phyloP scores from a whole-genome alignment of 2,888 invertebrate species.

The Trichogramma evanescens region DNA sequence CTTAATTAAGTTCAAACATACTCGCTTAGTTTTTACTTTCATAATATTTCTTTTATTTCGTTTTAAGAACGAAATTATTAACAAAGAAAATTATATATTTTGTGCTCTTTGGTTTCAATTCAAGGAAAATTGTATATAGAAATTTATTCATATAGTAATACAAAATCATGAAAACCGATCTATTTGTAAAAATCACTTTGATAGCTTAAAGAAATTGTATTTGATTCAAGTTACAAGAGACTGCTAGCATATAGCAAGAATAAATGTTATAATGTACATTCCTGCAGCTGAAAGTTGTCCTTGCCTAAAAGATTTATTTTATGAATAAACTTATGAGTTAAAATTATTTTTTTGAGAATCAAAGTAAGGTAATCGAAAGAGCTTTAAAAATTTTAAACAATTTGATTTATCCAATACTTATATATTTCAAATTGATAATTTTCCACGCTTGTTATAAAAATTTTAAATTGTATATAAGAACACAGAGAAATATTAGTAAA shows the following conservation, averaged over 20 bases:
- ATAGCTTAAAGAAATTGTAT: conserved; percentile 24
- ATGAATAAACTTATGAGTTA: conserved; percentile 5
- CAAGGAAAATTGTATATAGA: conserved; percentile 19
- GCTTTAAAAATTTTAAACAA: conserved; percentile 8
- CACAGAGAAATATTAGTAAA: conserved; percentile 3
- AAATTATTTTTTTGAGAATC: conserved; percentile 13
- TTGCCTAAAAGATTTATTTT: conserved; percentile 20
- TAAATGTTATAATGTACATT: conserved; percentile 24
- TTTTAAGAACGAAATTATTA: conserved; percentile 12
- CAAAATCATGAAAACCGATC: conserved; percentile 10
- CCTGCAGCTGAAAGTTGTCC: conserved; percentile 23
- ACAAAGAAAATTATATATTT: conserved; percentile 17
- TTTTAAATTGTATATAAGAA: conserved; percentile 3
- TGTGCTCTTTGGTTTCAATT: conserved; percentile 18
- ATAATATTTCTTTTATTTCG: conserved; percentile 18
- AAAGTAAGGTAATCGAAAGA: conserved; percentile 5
- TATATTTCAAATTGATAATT: conserved; percentile 17
- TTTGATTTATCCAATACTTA: conserved; percentile 10
- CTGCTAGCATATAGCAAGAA: conserved; percentile 24
- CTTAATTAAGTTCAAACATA: conserved; percentile 15
- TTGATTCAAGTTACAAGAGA: conserved; percentile 23
- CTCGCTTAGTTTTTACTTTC: conserved; percentile 21
- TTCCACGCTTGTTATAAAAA: conserved; percentile 12
- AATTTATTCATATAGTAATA: conserved; percentile 17
- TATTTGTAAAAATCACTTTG: conserved; percentile 19